Evolutionary conservation across 2,888 invertebrate genomes (phyloP).

Genomic region (Tetranychus truncatus): DNA sequence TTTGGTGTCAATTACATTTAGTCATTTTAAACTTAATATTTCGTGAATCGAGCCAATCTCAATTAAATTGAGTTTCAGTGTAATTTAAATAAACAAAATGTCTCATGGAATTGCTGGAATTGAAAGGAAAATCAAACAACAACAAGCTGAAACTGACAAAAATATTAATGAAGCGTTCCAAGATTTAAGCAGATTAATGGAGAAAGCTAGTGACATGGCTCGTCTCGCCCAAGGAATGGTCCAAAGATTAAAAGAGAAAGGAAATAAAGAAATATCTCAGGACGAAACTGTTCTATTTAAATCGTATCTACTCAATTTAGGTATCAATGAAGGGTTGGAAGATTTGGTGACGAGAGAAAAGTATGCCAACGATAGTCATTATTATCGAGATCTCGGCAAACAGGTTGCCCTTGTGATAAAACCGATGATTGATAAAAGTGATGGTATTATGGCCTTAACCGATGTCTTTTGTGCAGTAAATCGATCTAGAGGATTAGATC

Average conservation of each 20-base stretch:
- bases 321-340: slow-evolving; percentile 47
- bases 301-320: slow-evolving; percentile 82
- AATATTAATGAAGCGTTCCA: slow-evolving; percentile 84
- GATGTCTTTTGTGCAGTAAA: slow-evolving; percentile 95
- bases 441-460: slow-evolving; percentile 87
- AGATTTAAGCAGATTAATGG: slow-evolving; percentile 82
- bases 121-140: slow-evolving; percentile 72
- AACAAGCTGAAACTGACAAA: slow-evolving; percentile 71
- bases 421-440: slow-evolving; percentile 69
- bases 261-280: slow-evolving; percentile 74
- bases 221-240: slow-evolving; percentile 73
- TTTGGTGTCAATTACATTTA: too few relatives aligned
- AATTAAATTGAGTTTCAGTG: too few relatives aligned
- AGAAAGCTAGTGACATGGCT: slow-evolving; percentile 91
- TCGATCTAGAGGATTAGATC: slow-evolving; percentile 78
- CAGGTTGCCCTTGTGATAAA: slow-evolving; percentile 66
- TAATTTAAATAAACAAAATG: not conserved
- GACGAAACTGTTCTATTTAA: slow-evolving; percentile 89
- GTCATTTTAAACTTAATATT: too few relatives aligned
- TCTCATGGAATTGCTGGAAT: slow-evolving; percentile 73
- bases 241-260: slow-evolving; percentile 73
- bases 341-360: slow-evolving; percentile 16
- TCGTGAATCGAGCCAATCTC: too few relatives aligned
- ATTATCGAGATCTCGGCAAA: slow-evolving; percentile 52
- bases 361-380: slow-evolving; percentile 19